A percentile compares a stretch with the other conserved stretches of the same genome.
Evolutionary conservation across 1,140 invertebrate species (phyloP).

Genomic region (Adoxophyes honmai): DNA sequence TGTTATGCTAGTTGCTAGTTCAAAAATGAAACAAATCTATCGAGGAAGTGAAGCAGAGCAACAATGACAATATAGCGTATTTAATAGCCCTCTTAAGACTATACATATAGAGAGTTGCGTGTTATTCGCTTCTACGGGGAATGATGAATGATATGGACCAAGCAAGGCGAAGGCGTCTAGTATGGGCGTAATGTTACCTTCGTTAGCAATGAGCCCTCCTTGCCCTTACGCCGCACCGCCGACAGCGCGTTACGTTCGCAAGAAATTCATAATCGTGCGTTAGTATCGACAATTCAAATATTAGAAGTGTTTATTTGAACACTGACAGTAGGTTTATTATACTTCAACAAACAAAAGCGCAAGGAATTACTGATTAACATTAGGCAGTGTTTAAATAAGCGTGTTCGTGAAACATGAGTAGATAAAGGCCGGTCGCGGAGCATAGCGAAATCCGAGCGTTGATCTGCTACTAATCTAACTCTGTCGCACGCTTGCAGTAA

Average conservation of each 20-base stretch:
- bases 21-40: no score
- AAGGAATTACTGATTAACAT: no score
- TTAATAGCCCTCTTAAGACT: no score
- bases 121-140: background rate
- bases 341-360: no score
- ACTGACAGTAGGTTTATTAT: background rate
- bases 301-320: background rate
- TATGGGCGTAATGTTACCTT: constrained; percentile 48
- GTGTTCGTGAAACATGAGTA: constrained; percentile 41
- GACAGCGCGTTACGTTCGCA: constrained; percentile 42
- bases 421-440: no score
- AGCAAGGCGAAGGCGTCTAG: background rate
- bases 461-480: no score
- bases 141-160: background rate
- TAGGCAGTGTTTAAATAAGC: constrained; percentile 20
- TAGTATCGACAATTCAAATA: background rate
- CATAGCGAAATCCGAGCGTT: no score
- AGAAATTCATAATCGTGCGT: constrained; percentile 34
- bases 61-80: no score
- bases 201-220: constrained; percentile 69
- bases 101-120: no score
- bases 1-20: no score
- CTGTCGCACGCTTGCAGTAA: no score
- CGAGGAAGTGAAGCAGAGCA: no score
- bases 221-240: constrained; percentile 47